A percentile compares a stretch with the other conserved stretches of the same genome.
These are phyloP conservation scores for Fissipunctia ypsillon DNA, from an alignment of 2,888 invertebrate genomes.

Conservation along the genomic window DNA sequence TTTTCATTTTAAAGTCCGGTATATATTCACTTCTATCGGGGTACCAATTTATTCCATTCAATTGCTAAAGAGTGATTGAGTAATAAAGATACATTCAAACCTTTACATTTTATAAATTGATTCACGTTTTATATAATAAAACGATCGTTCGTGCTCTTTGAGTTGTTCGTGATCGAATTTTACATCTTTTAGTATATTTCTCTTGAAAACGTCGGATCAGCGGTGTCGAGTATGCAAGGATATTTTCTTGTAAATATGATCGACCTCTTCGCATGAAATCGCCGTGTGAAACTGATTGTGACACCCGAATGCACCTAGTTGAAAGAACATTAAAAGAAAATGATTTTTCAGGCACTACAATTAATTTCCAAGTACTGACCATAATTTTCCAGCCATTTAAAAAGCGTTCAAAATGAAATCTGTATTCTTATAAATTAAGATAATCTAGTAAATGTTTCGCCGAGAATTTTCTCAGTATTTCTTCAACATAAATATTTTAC, in stretches of 20 bases:
- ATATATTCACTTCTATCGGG: background rate
- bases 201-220: background rate
- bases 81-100: conserved; percentile 10
- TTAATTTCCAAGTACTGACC: background rate
- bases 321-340: background rate
- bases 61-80: conserved; percentile 5
- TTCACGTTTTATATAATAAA: conserved; percentile 14
- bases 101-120: conserved; percentile 3
- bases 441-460: conserved; percentile 27
- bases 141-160: conserved; percentile 19
- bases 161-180: conserved; percentile 34
- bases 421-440: conserved; percentile 39
- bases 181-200: conserved; percentile 25
- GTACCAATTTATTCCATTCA: conserved; percentile 9
- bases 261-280: background rate
- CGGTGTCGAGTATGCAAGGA: background rate
- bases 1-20: conserved; percentile 4
- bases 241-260: conserved; percentile 12
- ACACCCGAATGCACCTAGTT: background rate
- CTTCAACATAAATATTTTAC: conserved; percentile 48
- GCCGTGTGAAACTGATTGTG: background rate
- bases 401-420: conserved; percentile 8
- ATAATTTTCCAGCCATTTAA: background rate
- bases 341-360: background rate
- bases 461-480: conserved; percentile 50